Evolutionary conservation across 1,140 invertebrate genomes (phyloP).

Genomic region (Eupeodes corollae): DNA sequence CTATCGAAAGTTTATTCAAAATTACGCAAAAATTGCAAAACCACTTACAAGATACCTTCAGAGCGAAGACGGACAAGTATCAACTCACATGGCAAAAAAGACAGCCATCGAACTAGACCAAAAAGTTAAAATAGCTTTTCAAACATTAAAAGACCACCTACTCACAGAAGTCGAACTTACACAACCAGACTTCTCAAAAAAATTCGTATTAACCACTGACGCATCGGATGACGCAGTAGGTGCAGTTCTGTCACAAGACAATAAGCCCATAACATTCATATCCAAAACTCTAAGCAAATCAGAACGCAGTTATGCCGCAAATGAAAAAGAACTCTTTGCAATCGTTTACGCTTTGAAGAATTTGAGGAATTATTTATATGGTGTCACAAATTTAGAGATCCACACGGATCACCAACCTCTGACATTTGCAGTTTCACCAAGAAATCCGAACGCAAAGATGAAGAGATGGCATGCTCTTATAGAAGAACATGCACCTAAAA

Average conservation of each 20-base stretch:
- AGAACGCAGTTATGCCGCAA: constrained; percentile 18
- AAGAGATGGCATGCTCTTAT: constrained; percentile 27
- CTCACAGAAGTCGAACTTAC: constrained; percentile 30
- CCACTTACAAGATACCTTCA: too few species aligned
- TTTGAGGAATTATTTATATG: constrained; percentile 27
- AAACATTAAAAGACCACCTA: constrained; percentile 14
- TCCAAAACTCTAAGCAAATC: constrained; percentile 20
- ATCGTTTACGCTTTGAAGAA: constrained; percentile 38
- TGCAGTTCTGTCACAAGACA: constrained; percentile 26
- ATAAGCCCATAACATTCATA: constrained; percentile 18
- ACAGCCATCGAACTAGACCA: constrained; percentile 14
- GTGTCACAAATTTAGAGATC: too few species aligned
- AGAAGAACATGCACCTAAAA: constrained; percentile 25
- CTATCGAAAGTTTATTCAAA: too few species aligned
- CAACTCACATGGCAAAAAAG: too few species aligned
- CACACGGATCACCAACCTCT: too few species aligned
- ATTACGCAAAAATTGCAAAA: too few species aligned
- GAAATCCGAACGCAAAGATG: constrained; percentile 28
- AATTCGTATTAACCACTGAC: constrained; percentile 28
- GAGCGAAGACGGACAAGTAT: constrained; percentile 5
- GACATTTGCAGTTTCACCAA: constrained; percentile 22
- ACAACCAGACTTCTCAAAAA: constrained; percentile 25
- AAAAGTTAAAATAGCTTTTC: constrained; percentile 16
- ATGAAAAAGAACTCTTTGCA: constrained; percentile 12
- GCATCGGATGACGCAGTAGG: constrained; percentile 22